A percentile compares a stretch with the other conserved stretches of the same genome.
Evolutionary conservation across 30 jellyfish, hydroid and myxozoan species (phyloP).

Genomic region (Chironex yamaguchii): DNA sequence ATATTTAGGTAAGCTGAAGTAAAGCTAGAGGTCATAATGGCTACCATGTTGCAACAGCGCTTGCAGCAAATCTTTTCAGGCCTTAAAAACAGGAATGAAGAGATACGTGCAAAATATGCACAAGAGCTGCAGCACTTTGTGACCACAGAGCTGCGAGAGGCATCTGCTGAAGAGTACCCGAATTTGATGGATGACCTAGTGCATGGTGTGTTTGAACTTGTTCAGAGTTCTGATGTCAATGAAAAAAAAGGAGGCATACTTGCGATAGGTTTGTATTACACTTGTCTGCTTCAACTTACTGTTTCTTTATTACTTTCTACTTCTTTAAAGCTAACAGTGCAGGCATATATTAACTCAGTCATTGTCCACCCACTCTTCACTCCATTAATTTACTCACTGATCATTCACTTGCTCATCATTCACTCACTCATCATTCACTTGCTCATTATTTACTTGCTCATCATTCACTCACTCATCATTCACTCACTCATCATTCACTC

Average conservation of each 20-base stretch:
- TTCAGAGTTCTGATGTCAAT: constrained; percentile 85
- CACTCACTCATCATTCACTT: too few relatives aligned
- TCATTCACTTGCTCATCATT: too few relatives aligned
- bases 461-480: too few relatives aligned
- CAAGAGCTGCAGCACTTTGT: constrained; percentile 89
- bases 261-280: constrained; percentile 75
- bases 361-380: not conserved
- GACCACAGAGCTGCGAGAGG: constrained; percentile 93
- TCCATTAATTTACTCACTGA: not conserved
- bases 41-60: constrained; percentile 80
- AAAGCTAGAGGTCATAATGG: too few relatives aligned
- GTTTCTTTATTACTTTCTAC: too few relatives aligned
- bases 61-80: constrained; percentile 81
- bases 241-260: constrained; percentile 92
- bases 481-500: too few relatives aligned
- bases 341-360: too few relatives aligned
- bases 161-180: constrained; percentile 77
- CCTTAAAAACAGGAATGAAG: constrained; percentile 82
- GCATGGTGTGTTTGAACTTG: constrained; percentile 78
- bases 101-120: constrained; percentile 71
- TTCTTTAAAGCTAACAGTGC: too few relatives aligned
- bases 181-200: constrained; percentile 86
- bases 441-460: too few relatives aligned
- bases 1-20: too few relatives aligned
- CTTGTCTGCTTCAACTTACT: too few relatives aligned